Base-by-base conservation (phyloP, 64 coral and sea anemone genomes). In the Orbicella faveolata region DNA sequence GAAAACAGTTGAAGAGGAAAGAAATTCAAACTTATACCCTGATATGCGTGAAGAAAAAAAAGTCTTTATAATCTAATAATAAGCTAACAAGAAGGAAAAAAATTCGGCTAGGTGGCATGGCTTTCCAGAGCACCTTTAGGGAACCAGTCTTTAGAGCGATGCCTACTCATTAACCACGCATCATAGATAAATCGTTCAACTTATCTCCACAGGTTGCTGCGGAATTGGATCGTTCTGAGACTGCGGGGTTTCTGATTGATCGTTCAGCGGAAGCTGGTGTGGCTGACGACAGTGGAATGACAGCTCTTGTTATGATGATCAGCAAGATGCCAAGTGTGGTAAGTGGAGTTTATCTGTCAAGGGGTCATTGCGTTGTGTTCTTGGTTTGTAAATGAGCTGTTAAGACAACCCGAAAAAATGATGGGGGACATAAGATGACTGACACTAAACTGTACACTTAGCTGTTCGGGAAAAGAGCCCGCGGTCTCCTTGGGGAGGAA, bases 271-370 rank as follows among this genome's bases (percentile, higher is more conserved):
- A 93, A 25, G 97, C 97, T 33, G 74, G 91, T 63, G 94, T 94
- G 36, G 84, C 88, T 19, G 97, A 99, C 44, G 91, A 93, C 23
- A 96, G 91, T 13, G 97, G 97, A 0, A 90, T 93, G 91, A 93
- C 91, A 11, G 94, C 97, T 2, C 83, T 99, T 26, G 91, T 95
- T 16, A 70, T 94, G 30, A 87, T 96, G 94, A 99, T 96, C 15
- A 93, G 73, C 35, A 99, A 99, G 67, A 99, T 99, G 97, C 97
- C 97, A 20, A 84, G 74, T 20, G 94, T 96, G 83, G 95, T 96
- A 36, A 83, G 95, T 83, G 36, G 18, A 9, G 13, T n/a, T 16
- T 0, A n/a, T 34, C 21, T 78, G 20, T 54, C 3, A 41, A 76
- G 55, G 55, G 55, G 55, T 14, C 55, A 59, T 14, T 14, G 55